These are phyloP conservation scores for Vanessa cardui DNA, from an alignment of 2,888 invertebrate species.

Conservation along the genomic window DNA sequence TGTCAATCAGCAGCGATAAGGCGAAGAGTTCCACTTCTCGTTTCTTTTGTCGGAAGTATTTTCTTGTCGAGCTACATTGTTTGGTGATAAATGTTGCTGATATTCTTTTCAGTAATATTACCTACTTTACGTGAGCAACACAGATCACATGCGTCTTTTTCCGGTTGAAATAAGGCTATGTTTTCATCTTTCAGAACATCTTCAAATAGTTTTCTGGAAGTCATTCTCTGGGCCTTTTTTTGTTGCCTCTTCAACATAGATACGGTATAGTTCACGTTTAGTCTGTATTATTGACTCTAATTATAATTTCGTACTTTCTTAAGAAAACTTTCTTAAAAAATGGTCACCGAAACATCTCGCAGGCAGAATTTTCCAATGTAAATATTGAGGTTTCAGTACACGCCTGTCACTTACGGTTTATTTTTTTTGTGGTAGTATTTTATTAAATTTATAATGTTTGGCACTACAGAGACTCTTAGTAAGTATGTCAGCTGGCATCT, in stretches of 20 bases:
- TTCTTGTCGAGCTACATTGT: constrained; percentile 16
- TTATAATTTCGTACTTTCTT: constrained; percentile 13
- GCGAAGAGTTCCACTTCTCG: constrained; percentile 9
- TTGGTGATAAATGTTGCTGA: constrained; percentile 14
- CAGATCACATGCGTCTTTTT: constrained; percentile 16
- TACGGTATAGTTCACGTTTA: constrained; percentile 25
- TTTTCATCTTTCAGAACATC: constrained; percentile 12
- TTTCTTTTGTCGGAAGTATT: constrained; percentile 10
- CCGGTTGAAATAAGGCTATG: constrained; percentile 15
- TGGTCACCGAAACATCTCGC: too few species aligned
- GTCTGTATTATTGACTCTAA: constrained; percentile 16
- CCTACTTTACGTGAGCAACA: constrained; percentile 11
- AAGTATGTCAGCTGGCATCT: too few species aligned
- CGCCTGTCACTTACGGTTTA: too few species aligned
- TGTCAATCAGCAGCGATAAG: constrained; percentile 11
- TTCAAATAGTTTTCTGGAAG: constrained; percentile 19
- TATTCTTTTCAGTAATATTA: constrained; percentile 19
- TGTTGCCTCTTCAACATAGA: constrained; percentile 22
- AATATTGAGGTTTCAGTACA: too few species aligned
- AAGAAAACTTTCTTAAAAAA: too few species aligned
- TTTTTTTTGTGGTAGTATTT: too few species aligned
- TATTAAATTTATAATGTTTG: too few species aligned
- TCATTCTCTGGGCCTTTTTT: constrained; percentile 5
- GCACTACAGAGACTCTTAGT: too few species aligned
- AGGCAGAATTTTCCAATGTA: too few species aligned